Percentiles rank a stretch among this genome's conserved stretches.
phyloP scores from a whole-genome alignment of 2,113 vertebrate species.

The Rhineura floridana region DNA sequence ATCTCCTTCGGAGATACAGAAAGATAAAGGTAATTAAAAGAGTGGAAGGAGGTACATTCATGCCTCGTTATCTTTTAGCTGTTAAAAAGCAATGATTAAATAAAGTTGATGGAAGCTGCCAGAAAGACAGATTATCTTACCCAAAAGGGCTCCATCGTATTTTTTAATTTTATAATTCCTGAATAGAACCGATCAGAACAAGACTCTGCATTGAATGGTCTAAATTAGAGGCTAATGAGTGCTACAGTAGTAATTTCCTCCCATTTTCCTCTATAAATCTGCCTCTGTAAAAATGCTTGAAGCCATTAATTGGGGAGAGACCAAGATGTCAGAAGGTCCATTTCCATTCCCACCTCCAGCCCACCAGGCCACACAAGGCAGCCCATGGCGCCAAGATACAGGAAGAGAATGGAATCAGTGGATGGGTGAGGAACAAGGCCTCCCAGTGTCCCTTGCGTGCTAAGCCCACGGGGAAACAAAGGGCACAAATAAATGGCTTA shows the following conservation, averaged over 20 bases:
- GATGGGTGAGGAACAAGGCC: too few species aligned
- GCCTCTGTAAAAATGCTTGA: background rate
- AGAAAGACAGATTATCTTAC: constrained; percentile 23
- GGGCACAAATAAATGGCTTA: too few species aligned
- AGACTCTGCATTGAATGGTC: constrained; percentile 13
- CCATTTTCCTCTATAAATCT: background rate
- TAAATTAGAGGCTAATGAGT: constrained; percentile 3
- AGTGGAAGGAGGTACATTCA: constrained; percentile 4
- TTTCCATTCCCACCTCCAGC: background rate
- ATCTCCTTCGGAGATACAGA: constrained; percentile 8
- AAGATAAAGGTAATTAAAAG: constrained; percentile 34
- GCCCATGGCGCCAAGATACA: background rate
- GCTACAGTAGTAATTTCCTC: constrained; percentile 3
- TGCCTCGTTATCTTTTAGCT: constrained; percentile 6
- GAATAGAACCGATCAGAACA: constrained; percentile 23
- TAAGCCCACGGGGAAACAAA: too few species aligned
- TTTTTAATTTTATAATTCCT: background rate
- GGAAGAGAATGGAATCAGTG: background rate
- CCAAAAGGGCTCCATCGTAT: background rate
- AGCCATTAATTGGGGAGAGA: background rate
- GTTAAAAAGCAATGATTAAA: constrained; percentile 27
- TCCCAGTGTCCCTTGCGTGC: too few species aligned
- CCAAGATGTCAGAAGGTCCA: background rate
- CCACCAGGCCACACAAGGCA: background rate
- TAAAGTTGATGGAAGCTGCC: constrained; percentile 18